These are phyloP conservation scores for Thalpophila matura DNA, from an alignment of 2,888 invertebrate genomes.

Conservation along the genomic window DNA sequence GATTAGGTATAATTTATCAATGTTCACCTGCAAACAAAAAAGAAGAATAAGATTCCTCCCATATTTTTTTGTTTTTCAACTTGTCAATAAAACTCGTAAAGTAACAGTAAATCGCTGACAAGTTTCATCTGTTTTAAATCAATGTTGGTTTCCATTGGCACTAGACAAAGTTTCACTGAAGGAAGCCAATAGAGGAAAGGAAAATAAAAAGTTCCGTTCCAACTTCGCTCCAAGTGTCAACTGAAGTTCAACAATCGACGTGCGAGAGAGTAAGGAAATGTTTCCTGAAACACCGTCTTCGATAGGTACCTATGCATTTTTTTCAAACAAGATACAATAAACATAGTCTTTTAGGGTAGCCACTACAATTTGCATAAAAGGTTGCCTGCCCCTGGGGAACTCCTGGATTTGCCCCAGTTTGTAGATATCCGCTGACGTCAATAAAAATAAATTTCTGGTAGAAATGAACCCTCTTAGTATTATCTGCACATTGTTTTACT, in stretches of 20 bases:
- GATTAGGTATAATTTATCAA: background rate
- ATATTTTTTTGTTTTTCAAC: conserved; percentile 42
- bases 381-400: conserved; percentile 39
- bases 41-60: background rate
- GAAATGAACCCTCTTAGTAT: conserved; percentile 32
- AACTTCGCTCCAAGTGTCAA: conserved; percentile 80
- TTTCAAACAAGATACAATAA: conserved; percentile 38
- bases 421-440: conserved; percentile 54
- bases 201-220: conserved; percentile 77
- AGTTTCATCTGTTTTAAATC: conserved; percentile 73
- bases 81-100: conserved; percentile 54
- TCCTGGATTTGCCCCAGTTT: conserved; percentile 48
- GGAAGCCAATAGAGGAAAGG: conserved; percentile 76
- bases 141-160: conserved; percentile 76
- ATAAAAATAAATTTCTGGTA: conserved; percentile 51
- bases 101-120: conserved; percentile 60
- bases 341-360: conserved; percentile 30
- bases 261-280: conserved; percentile 60
- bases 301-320: conserved; percentile 33
- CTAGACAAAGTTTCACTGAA: conserved; percentile 72
- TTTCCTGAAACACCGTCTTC: conserved; percentile 33
- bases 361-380: conserved; percentile 57
- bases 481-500: conserved; percentile 39
- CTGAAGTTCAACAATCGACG: conserved; percentile 76
- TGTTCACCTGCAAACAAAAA: background rate